These are phyloP conservation scores for Valencia hispanica DNA, from an alignment of 2,797 vertebrate genomes.

Conservation along the genomic window DNA sequence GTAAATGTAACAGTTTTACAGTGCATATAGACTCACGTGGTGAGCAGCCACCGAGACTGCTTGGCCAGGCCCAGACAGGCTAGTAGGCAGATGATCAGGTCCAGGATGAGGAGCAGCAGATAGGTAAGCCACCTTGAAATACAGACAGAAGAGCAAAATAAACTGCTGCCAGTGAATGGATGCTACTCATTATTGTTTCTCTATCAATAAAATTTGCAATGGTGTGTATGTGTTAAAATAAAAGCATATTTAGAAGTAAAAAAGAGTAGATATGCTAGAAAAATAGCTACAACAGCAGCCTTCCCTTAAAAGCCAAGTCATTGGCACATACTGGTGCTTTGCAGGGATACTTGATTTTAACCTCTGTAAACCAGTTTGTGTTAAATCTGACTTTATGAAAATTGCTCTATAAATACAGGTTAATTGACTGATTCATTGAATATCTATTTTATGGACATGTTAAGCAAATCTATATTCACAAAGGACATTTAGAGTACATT, in stretches of 20 bases:
- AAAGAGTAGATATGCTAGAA: not conserved
- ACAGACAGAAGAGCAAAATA: conserved; percentile 31
- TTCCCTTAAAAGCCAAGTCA: not conserved
- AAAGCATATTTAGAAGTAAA: not conserved
- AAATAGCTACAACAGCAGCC: not conserved
- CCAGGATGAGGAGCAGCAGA: conserved; percentile 91
- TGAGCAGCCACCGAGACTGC: conserved; percentile 90
- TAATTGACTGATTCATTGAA: not conserved
- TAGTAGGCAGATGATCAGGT: conserved; percentile 91
- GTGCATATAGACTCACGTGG: conserved; percentile 82
- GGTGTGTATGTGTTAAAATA: not conserved
- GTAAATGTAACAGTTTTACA: conserved; percentile 12
- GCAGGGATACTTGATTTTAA: not conserved
- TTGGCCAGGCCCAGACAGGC: conserved; percentile 94
- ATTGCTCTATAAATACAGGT: not conserved
- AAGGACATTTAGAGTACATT: not conserved
- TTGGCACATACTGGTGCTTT: not conserved
- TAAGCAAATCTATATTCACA: not conserved
- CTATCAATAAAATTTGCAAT: not conserved
- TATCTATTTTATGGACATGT: not conserved
- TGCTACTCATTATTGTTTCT: not conserved
- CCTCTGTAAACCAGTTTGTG: not conserved
- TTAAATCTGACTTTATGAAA: not conserved
- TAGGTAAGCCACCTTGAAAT: conserved; percentile 91
- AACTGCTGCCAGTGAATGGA: not conserved